A percentile compares a stretch with the other conserved stretches of the same genome.
Evolutionary conservation across 2,797 vertebrate species (phyloP).

Genomic region (Pempheris klunzingeri): DNA sequence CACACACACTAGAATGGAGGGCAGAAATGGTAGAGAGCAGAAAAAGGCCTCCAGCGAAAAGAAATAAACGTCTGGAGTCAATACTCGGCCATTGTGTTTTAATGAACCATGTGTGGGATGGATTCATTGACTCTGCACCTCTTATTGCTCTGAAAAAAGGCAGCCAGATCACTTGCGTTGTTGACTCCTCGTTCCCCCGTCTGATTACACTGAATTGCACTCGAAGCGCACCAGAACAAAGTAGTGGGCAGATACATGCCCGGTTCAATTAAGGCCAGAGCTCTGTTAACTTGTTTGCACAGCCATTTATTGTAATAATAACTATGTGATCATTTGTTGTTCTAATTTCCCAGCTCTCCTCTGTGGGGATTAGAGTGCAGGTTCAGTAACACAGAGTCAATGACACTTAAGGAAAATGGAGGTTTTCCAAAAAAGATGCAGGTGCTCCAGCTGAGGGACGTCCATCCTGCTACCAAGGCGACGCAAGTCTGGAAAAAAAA

Average conservation of each 20-base stretch:
- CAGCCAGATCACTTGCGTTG: not conserved
- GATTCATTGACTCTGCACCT: slow-evolving; percentile 62
- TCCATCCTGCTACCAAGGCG: not conserved
- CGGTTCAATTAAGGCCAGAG: slow-evolving; percentile 9
- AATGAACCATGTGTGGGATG: slow-evolving; percentile 57
- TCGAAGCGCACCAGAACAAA: slow-evolving; percentile 21
- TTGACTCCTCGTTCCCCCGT: slow-evolving; percentile 35
- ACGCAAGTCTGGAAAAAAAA: not conserved
- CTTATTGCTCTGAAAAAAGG: slow-evolving; percentile 35
- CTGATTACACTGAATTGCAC: slow-evolving; percentile 14
- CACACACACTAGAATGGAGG: slow-evolving; percentile 20
- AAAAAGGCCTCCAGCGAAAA: slow-evolving; percentile 44
- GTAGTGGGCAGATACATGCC: not conserved
- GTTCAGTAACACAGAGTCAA: not conserved
- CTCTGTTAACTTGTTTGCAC: slow-evolving; percentile 4
- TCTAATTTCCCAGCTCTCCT: not conserved
- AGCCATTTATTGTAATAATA: slow-evolving; percentile 24
- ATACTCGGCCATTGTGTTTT: slow-evolving; percentile 59
- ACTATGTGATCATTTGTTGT: not conserved
- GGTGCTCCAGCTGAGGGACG: slow-evolving; percentile 2
- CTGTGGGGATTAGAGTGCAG: not conserved
- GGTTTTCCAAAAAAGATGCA: not conserved
- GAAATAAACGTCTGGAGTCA: slow-evolving; percentile 45
- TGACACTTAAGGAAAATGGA: not conserved
- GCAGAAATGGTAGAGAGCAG: slow-evolving; percentile 33